A percentile compares a stretch with the other conserved stretches of the same genome.
Conservation (phyloP, 2,888 invertebrate species). For the Petrolisthes manimaculis region DNA sequence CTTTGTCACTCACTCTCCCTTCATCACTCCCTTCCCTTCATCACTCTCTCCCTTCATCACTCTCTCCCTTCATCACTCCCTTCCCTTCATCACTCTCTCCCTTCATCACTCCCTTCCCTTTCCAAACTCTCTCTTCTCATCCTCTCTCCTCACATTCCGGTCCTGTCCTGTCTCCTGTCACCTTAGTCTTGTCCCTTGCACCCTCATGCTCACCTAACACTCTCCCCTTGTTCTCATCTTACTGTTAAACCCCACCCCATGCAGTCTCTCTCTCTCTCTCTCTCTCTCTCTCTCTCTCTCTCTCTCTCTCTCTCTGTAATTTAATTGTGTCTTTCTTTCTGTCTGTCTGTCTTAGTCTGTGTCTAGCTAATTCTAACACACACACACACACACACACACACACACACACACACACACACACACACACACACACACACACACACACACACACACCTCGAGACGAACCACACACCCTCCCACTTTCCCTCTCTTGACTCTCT, state of each 20-base stretch:
- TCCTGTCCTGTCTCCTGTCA: not conserved
- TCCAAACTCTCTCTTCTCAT: not conserved
- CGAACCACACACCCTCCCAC: not conserved
- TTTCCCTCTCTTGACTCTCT: not conserved
- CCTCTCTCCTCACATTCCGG: not conserved
- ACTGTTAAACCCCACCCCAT: not conserved
- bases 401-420: constrained; percentile 26
- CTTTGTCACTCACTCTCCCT: too few species aligned
- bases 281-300: constrained; percentile 4
- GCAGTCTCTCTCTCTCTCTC: too few species aligned
- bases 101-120: not conserved
- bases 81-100: constrained; percentile 1
- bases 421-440: constrained; percentile 9
- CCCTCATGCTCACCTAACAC: not conserved
- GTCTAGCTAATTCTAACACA: not conserved
- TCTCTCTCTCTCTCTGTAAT: constrained; percentile 1
- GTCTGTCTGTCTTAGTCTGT: not conserved
- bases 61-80: not conserved
- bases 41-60: too few species aligned
- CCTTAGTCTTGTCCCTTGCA: not conserved
- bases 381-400: constrained; percentile 23
- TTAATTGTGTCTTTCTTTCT: not conserved
- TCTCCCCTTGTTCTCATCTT: not conserved
- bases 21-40: too few species aligned
- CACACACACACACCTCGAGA: not conserved